Evolutionary conservation across 2,113 vertebrate species (phyloP).

Genomic region (Rhineura floridana): DNA sequence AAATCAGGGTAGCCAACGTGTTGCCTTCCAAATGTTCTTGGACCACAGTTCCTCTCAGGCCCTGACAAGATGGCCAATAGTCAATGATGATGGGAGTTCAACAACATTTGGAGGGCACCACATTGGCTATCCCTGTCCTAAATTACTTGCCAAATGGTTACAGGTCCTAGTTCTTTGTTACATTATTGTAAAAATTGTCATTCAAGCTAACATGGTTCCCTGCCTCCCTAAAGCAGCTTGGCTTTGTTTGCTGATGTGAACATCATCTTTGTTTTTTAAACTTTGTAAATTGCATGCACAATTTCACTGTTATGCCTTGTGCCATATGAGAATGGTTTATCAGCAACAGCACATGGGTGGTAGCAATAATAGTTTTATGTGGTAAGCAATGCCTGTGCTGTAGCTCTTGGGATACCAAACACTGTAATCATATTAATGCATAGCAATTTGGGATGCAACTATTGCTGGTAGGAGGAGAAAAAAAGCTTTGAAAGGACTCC

Average conservation of each 20-base stretch:
- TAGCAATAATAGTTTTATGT: neutral
- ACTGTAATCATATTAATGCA: conserved; percentile 46
- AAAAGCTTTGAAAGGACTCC: neutral
- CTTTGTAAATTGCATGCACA: conserved; percentile 41
- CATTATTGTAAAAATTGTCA: conserved; percentile 2
- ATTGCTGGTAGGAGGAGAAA: conserved; percentile 40
- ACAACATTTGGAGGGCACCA: no score
- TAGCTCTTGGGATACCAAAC: conserved; percentile 18
- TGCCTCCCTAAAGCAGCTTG: neutral
- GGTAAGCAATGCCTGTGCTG: neutral
- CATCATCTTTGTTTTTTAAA: neutral
- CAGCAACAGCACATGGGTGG: neutral
- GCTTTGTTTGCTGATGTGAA: neutral
- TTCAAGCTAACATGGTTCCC: neutral
- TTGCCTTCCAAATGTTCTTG: no score
- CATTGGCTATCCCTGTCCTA: neutral
- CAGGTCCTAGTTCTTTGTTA: conserved; percentile 2
- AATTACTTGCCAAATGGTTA: neutral
- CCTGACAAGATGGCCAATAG: no score
- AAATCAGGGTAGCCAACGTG: no score
- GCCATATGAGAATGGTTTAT: conserved; percentile 45
- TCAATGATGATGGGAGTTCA: no score
- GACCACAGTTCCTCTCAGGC: no score
- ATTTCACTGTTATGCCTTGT: conserved; percentile 18
- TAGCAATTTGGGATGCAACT: conserved; percentile 29